Percentiles rank a stretch among this genome's conserved stretches.
Conservation (phyloP, 2,113 vertebrate genomes). For the Silurus glanis region DNA sequence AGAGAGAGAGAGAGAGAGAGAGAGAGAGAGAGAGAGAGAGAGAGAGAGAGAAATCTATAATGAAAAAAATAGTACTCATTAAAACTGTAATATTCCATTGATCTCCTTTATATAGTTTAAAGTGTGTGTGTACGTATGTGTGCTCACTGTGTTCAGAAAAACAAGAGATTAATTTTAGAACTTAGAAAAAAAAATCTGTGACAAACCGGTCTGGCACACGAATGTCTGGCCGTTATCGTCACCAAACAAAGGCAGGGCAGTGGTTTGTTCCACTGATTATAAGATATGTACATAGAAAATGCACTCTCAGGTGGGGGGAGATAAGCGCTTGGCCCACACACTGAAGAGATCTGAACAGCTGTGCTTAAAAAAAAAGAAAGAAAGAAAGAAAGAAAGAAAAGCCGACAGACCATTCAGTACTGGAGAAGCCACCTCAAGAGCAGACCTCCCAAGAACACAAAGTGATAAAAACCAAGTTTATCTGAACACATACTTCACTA, state of each 20-base stretch:
- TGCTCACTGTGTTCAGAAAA: not conserved
- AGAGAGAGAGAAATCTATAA: not conserved
- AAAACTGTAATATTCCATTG: not conserved
- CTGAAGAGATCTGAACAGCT: slow-evolving; percentile 46
- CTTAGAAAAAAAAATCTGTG: slow-evolving; percentile 26
- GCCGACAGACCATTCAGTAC: slow-evolving; percentile 31
- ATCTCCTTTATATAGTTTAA: not conserved
- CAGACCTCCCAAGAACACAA: slow-evolving; percentile 55
- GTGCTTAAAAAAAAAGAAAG: slow-evolving; percentile 12
- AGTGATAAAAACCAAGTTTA: slow-evolving; percentile 38
- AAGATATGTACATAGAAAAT: slow-evolving; percentile 52
- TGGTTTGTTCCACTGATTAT: slow-evolving; percentile 48
- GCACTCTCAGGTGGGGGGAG: slow-evolving; percentile 45
- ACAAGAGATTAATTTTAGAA: slow-evolving; percentile 9
- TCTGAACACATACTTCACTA: slow-evolving; percentile 8
- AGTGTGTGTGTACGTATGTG: not conserved
- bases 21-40: not conserved
- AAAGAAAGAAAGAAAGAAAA: not conserved
- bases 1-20: not conserved
- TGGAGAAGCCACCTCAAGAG: slow-evolving; percentile 26
- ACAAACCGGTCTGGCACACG: slow-evolving; percentile 44
- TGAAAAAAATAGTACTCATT: not conserved
- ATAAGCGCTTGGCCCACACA: slow-evolving; percentile 51
- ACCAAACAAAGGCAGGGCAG: slow-evolving; percentile 38
- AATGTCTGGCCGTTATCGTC: slow-evolving; percentile 43